Evolutionary conservation across 2,888 invertebrate species (phyloP).

Genomic region (Apotomis betuletana): DNA sequence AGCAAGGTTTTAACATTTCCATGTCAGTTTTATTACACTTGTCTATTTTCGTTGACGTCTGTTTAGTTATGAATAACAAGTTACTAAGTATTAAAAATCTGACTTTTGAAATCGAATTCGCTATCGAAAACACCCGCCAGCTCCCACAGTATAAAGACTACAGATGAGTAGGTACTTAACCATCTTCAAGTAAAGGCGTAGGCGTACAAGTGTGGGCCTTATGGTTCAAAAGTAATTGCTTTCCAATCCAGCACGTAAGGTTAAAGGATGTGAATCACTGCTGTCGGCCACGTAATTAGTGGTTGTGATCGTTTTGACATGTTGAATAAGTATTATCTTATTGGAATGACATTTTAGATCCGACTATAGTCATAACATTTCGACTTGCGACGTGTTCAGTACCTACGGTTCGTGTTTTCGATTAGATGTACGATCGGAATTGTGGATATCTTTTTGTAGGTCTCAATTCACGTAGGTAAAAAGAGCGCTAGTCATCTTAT

Average conservation of each 20-base stretch:
- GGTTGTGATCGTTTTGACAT: slow-evolving; percentile 48
- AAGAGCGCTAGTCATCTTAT: too few species aligned
- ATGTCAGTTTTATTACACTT: too few species aligned
- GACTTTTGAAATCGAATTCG: background rate
- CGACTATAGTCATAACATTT: background rate
- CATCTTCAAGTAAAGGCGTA: slow-evolving; percentile 56
- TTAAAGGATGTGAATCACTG: slow-evolving; percentile 41
- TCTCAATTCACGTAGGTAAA: too few species aligned
- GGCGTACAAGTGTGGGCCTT: slow-evolving; percentile 59
- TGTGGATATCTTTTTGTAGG: too few species aligned
- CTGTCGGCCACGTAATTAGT: slow-evolving; percentile 22
- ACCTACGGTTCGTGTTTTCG: background rate
- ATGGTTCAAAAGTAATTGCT: slow-evolving; percentile 64
- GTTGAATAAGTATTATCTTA: slow-evolving; percentile 10
- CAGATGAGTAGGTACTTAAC: slow-evolving; percentile 55
- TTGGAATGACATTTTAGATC: background rate
- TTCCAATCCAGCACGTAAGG: slow-evolving; percentile 62
- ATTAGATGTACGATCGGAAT: too few species aligned
- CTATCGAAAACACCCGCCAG: slow-evolving; percentile 31
- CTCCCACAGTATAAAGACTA: slow-evolving; percentile 55
- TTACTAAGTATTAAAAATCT: too few species aligned
- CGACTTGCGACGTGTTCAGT: background rate
- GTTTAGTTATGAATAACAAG: too few species aligned
- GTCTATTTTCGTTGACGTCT: too few species aligned
- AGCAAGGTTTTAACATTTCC: too few species aligned